Base-by-base conservation (phyloP, 2,797 vertebrate species). In the Schizothorax lantsangensis region DNA sequence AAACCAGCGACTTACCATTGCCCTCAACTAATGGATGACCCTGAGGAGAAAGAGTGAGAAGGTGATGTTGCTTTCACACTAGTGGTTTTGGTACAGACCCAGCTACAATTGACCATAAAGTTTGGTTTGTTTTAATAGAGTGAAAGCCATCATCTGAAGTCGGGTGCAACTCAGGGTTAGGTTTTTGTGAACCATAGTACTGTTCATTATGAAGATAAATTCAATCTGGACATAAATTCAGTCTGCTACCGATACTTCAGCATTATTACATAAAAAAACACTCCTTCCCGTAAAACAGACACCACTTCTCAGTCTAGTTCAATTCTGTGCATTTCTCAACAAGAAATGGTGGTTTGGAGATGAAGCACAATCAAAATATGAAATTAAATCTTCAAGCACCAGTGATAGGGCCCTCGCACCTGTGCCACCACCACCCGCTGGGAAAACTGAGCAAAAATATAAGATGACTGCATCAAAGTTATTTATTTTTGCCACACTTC, bases 1-100 rank as follows among this genome's bases (percentile, higher is more conserved):
- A 87, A 84, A 73, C 74, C 68, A 84, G 30, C 30, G 33, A 84
- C 45, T 84, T 84, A 68, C 77, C 77, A 54, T n/a, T 73, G 57
- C 57, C 75, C 82, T 87, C 10, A 68, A 77, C 19, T 79, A 71
- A 85, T 79, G 45, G 33, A 33, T 71, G 64, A 79, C 72, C 57
- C 82, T 15, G 73, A 68, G 49, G 73, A 78, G 23, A 21, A 75
- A 77, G 36, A 69, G 36, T 15, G 62, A 40, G 73, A 78, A 69
- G 15, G 47, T 79, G 45, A 84, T 54, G 45, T 23, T 78, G 59
- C 73, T 8, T 74, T 71, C 19, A 64, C 40, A 84, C 71, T 62
- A 11, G 40, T 47, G 71, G 82, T 36, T 74, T 84, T 62, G 38
- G 40, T 23, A 62, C 26, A 45, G 40, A 23, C 38, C 69, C 66